Conservation (phyloP, 2,113 vertebrate species). For the mouse (Mus musculus) region GRCm39 chr2:159896001-159896500, state of each 20-base stretch:
- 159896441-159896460: slow-evolving; percentile 54
- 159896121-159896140: not conserved
- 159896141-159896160: not conserved
- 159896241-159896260: not conserved
- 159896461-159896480: not conserved
- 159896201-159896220: not conserved
- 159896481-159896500: slow-evolving; percentile 65
- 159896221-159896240: slow-evolving; percentile 1
- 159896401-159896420: not conserved
- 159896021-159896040: not conserved
- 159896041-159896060: not conserved
- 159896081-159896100: not conserved
- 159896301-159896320: not conserved
- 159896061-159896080: not conserved
- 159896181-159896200: not conserved
- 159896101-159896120: not conserved
- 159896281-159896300: not conserved
- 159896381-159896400: accelerated
- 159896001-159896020: not conserved
- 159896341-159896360: not conserved
- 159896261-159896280: not conserved
- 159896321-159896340: not conserved
- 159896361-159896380: not conserved
- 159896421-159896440: accelerated
- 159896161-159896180: slow-evolving; percentile 37